A percentile compares a stretch with the other conserved stretches of the same genome.
phyloP scores from a whole-genome alignment of 2,888 invertebrate genomes.

The Drosophila borborema region DNA sequence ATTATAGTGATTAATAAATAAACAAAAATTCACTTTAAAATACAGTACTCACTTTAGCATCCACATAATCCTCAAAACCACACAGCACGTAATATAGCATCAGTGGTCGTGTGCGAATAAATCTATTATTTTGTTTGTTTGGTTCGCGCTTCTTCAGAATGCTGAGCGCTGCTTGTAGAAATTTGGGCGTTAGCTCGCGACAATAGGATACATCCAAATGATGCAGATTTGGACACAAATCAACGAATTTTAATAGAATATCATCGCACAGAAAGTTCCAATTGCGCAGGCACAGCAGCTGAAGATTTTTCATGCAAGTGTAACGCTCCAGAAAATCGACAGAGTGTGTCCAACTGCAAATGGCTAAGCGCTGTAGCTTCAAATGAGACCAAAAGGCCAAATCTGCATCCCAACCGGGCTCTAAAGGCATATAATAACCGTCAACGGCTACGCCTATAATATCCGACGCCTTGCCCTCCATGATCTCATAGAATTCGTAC shows the following conservation, averaged over 20 bases:
- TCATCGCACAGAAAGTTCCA: slow-evolving; percentile 68
- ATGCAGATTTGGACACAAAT: slow-evolving; percentile 67
- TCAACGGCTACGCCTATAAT: slow-evolving; percentile 77
- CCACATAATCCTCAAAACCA: slow-evolving; percentile 74
- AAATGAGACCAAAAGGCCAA: slow-evolving; percentile 61
- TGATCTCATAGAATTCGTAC: slow-evolving; percentile 75
- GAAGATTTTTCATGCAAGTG: slow-evolving; percentile 67
- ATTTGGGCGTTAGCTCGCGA: slow-evolving; percentile 59
- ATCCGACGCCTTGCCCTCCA: slow-evolving; percentile 60
- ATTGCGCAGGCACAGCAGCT: slow-evolving; percentile 68
- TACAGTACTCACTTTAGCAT: slow-evolving; percentile 51
- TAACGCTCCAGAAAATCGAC: slow-evolving; percentile 65
- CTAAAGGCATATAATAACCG: slow-evolving; percentile 76
- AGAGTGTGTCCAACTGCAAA: slow-evolving; percentile 75
- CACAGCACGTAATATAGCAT: slow-evolving; percentile 70
- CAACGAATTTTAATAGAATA: slow-evolving; percentile 66
- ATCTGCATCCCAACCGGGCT: slow-evolving; percentile 63
- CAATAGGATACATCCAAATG: slow-evolving; percentile 81
- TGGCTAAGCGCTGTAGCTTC: slow-evolving; percentile 70
- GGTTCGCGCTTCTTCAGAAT: slow-evolving; percentile 57
- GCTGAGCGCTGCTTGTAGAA: slow-evolving; percentile 60
- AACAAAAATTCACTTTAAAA: too few relatives aligned
- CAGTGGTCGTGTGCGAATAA: slow-evolving; percentile 46
- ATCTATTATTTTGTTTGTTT: slow-evolving; percentile 47
- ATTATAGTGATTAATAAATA: neutral